These are phyloP conservation scores for Channallabes apus DNA, from an alignment of 2,797 vertebrate species.

Conservation along the genomic window DNA sequence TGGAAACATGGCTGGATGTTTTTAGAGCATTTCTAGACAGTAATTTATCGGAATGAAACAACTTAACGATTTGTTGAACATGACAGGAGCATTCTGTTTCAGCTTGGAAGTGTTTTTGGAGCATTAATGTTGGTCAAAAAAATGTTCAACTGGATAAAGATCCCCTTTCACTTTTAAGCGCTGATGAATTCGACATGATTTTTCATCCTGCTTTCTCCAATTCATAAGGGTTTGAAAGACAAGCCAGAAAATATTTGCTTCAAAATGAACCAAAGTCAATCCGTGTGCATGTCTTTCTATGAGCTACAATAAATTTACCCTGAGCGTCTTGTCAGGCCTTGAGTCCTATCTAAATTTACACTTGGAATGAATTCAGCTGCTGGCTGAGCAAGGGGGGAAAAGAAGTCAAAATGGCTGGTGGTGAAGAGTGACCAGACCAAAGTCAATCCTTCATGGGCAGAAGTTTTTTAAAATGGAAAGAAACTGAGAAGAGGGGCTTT, in stretches of 20 bases:
- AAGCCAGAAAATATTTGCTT: background rate
- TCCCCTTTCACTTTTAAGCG: background rate
- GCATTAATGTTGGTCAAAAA: background rate
- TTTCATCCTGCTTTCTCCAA: background rate
- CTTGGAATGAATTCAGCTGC: constrained; percentile 62
- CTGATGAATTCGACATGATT: background rate
- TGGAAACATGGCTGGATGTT: background rate
- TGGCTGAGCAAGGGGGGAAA: constrained; percentile 46
- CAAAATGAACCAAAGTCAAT: background rate
- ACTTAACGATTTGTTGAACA: background rate
- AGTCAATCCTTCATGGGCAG: constrained; percentile 60
- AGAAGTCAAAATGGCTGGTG: constrained; percentile 59
- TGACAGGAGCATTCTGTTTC: background rate
- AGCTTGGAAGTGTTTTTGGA: background rate
- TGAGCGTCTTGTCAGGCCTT: constrained; percentile 37
- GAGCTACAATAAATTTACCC: constrained; percentile 20
- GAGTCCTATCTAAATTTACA: constrained; percentile 56
- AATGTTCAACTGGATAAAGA: background rate
- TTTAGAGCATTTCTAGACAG: background rate
- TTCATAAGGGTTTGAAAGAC: background rate
- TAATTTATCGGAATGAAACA: background rate
- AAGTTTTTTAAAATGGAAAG: constrained; percentile 2
- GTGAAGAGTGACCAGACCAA: constrained; percentile 73
- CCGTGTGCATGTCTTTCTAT: constrained; percentile 1
- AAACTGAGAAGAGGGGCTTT: background rate